Percentiles rank a stretch among this genome's conserved stretches.
These are phyloP conservation scores for Drosophila rubida DNA, from an alignment of 2,888 invertebrate species.

Conservation along the genomic window DNA sequence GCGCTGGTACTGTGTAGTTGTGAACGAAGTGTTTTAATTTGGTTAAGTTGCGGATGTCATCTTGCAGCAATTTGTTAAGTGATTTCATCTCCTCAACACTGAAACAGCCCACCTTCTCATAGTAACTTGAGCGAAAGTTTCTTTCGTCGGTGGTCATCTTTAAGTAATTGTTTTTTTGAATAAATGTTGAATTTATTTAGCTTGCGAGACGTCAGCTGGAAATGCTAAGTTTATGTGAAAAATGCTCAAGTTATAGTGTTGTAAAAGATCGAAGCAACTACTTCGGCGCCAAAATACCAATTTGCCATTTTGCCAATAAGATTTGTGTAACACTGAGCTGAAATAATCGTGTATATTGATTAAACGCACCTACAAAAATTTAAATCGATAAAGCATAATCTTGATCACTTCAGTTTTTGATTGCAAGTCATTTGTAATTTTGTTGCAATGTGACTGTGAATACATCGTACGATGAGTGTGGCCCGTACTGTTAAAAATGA, in stretches of 20 bases:
- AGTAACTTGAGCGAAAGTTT: conserved; percentile 93
- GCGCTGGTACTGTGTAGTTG: conserved; percentile 92
- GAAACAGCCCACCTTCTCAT: conserved; percentile 95
- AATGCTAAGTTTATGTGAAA: not conserved
- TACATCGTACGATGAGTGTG: not conserved
- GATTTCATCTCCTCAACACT: conserved; percentile 96
- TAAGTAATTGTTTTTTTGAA: not conserved
- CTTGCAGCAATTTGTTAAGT: conserved; percentile 94
- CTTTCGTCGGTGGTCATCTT: conserved; percentile 88
- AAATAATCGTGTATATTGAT: no score
- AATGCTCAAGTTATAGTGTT: not conserved
- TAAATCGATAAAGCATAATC: not conserved
- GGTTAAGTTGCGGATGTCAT: conserved; percentile 88
- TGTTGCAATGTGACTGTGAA: not conserved
- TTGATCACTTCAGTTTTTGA: not conserved
- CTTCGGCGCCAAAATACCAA: not conserved
- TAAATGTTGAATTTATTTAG: conserved; percentile 2
- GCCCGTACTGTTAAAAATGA: not conserved
- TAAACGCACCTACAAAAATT: not conserved
- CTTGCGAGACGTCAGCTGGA: not conserved
- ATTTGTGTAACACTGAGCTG: not conserved
- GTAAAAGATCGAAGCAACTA: not conserved
- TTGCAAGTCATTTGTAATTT: not conserved
- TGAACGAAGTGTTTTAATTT: conserved; percentile 93
- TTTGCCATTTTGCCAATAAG: not conserved